phyloP scores from a whole-genome alignment of 2,113 vertebrate species.

The Calcarius ornatus region DNA sequence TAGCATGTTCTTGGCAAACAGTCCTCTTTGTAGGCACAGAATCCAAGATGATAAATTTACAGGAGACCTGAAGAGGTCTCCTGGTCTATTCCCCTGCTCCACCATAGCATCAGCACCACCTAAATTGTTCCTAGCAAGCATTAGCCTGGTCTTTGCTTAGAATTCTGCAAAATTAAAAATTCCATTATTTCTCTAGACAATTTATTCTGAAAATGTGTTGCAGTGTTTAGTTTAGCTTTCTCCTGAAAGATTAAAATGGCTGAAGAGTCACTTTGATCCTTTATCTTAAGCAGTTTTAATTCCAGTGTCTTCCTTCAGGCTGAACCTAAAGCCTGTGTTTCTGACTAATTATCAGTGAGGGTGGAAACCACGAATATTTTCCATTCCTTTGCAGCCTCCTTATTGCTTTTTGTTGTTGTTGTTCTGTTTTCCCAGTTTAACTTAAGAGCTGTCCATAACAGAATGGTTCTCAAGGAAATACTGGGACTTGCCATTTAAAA shows the following conservation, averaged over 20 bases:
- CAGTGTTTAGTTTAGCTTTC: not conserved
- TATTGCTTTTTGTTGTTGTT: not conserved
- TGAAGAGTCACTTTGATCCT: not conserved
- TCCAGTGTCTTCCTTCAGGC: not conserved
- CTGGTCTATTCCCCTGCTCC: not conserved
- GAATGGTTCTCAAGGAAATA: not conserved
- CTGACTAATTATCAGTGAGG: not conserved
- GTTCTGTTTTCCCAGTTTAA: not conserved
- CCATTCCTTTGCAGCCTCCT: not conserved
- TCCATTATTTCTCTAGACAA: not conserved
- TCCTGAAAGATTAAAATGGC: not conserved
- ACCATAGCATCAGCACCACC: not conserved
- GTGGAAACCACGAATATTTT: not conserved
- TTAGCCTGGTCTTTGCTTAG: not conserved
- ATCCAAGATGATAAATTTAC: conserved; percentile 2
- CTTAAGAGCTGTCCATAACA: not conserved
- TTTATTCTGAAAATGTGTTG: not conserved
- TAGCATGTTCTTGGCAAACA: conserved; percentile 23
- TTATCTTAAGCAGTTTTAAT: not conserved
- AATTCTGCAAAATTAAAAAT: not conserved
- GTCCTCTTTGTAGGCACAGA: not conserved
- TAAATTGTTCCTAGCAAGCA: not conserved
- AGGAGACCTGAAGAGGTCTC: not conserved
- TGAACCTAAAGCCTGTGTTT: not conserved
- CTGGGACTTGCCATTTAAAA: not conserved